phyloP scores from a whole-genome alignment of 1,140 invertebrate genomes.

The Diorhabda elongata region DNA sequence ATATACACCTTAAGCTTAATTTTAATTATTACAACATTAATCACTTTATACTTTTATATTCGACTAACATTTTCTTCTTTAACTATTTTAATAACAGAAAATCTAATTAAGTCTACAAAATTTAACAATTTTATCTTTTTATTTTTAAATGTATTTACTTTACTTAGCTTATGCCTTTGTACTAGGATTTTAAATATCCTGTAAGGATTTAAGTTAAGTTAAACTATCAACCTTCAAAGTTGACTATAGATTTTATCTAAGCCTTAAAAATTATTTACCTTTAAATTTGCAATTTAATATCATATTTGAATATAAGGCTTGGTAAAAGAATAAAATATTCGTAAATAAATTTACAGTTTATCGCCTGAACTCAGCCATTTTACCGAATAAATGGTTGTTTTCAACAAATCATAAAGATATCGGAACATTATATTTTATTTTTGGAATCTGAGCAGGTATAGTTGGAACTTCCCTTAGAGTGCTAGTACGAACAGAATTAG shows the following conservation, averaged over 20 bases:
- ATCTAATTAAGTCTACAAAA: constrained; percentile 5
- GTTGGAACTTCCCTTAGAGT: too few relatives aligned
- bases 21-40: constrained; percentile 49
- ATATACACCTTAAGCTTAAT: constrained; percentile 44
- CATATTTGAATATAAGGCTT: too few relatives aligned
- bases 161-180: constrained; percentile 42
- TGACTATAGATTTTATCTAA: constrained; percentile 52
- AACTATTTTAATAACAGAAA: constrained; percentile 8
- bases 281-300: constrained; percentile 58
- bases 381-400: too few relatives aligned
- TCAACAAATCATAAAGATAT: too few relatives aligned
- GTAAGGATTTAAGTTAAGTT: constrained; percentile 55
- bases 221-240: constrained; percentile 59
- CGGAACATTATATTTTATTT: too few relatives aligned
- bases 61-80: constrained; percentile 33
- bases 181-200: constrained; percentile 42
- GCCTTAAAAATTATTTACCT: constrained; percentile 49
- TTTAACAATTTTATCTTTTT: constrained; percentile 19
- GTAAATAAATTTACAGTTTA: too few relatives aligned
- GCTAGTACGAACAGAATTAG: too few relatives aligned
- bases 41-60: constrained; percentile 50
- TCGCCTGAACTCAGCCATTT: too few relatives aligned
- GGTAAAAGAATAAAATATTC: too few relatives aligned
- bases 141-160: constrained; percentile 43
- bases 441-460: too few relatives aligned